phyloP scores from a whole-genome alignment of 2,888 invertebrate genomes.

The Rhingia rostrata region DNA sequence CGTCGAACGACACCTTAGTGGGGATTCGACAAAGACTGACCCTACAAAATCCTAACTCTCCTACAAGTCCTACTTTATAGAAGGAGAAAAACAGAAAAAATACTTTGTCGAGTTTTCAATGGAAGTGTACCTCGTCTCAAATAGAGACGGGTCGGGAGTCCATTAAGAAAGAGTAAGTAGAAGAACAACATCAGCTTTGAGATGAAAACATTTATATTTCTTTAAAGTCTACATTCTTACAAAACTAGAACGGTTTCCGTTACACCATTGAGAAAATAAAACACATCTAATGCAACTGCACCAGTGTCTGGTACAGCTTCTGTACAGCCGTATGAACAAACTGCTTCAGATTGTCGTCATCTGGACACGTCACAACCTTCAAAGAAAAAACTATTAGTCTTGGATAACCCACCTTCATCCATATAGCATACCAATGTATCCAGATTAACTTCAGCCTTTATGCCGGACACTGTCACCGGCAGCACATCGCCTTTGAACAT shows the following conservation, averaged over 20 bases:
- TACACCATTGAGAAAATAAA: not conserved
- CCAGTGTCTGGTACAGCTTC: conserved; percentile 93
- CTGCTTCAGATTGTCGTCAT: conserved; percentile 92
- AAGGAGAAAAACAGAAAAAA: no score
- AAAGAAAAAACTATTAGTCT: conserved; percentile 75
- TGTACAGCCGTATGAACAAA: conserved; percentile 93
- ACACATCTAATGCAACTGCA: conserved; percentile 80
- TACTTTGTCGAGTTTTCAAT: no score
- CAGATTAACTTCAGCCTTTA: conserved; percentile 93
- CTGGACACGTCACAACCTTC: conserved; percentile 90
- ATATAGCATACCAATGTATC: conserved; percentile 85
- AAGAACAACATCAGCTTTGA: not conserved
- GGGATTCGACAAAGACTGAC: no score
- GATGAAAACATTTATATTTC: conserved; percentile 16
- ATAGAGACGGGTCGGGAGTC: no score
- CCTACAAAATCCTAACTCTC: no score
- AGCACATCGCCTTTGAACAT: conserved; percentile 95
- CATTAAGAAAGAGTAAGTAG: not conserved
- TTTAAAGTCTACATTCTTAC: conserved; percentile 15
- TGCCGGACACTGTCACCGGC: conserved; percentile 92
- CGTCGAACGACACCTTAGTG: no score
- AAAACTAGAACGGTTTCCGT: conserved; percentile 12
- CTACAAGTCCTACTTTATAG: no score
- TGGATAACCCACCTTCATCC: not conserved
- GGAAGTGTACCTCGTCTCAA: no score